Percentiles rank a stretch among this genome's conserved stretches.
These are phyloP conservation scores for Hydrolagus colliei DNA, from an alignment of 2,797 vertebrate genomes.

Conservation along the genomic window DNA sequence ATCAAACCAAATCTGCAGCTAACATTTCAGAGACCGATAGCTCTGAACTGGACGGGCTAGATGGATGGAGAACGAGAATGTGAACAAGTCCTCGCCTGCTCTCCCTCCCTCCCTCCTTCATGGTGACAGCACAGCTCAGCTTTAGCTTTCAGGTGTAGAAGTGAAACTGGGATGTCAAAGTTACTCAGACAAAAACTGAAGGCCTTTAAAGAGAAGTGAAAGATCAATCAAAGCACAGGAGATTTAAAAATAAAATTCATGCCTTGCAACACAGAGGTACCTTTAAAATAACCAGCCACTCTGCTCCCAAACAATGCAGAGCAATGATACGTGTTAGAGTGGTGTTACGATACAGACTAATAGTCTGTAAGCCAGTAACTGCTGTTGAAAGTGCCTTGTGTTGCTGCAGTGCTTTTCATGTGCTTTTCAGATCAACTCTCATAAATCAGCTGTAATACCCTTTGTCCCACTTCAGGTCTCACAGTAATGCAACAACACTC, in stretches of 20 bases:
- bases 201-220: neutral
- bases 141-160: neutral
- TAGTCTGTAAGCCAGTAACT: neutral
- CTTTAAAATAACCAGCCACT: neutral
- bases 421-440: conserved; percentile 2
- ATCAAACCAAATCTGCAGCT: neutral
- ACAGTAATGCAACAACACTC: neutral
- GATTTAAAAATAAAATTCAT: neutral
- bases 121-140: neutral
- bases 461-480: neutral
- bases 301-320: neutral
- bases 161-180: neutral
- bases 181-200: conserved; percentile 3
- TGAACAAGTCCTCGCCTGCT: neutral
- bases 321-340: neutral
- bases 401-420: neutral
- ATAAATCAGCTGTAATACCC: neutral
- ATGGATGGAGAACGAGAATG: neutral
- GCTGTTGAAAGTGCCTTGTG: neutral
- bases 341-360: neutral
- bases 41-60: neutral
- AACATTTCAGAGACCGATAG: neutral
- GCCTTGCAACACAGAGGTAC: neutral
- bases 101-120: neutral
- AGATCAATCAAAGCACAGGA: neutral